Evolutionary conservation across 2,797 vertebrate species (phyloP).

Genomic region (Leptodactylus fallax): DNA sequence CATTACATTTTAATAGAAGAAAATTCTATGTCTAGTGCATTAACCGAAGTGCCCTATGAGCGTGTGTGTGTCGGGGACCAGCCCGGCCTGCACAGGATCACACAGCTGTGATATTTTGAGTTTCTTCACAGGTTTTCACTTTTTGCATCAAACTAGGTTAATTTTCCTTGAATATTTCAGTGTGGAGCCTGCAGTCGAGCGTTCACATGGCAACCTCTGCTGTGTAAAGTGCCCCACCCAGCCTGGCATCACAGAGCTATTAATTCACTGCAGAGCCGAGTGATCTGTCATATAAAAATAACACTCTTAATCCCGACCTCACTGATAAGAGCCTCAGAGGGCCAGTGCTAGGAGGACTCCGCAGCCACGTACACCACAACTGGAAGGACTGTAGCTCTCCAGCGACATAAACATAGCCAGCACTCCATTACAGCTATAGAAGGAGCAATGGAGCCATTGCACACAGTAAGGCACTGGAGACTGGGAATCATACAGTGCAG

Average conservation of each 20-base stretch:
- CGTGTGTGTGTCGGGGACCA: not conserved
- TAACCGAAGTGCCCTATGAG: not conserved
- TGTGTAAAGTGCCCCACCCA: slow-evolving; percentile 43
- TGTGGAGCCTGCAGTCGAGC: slow-evolving; percentile 29
- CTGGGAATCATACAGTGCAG: not conserved
- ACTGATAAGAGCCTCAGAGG: no score
- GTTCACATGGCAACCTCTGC: slow-evolving; percentile 60
- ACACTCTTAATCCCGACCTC: slow-evolving; percentile 2
- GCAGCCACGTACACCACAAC: not conserved
- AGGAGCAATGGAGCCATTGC: not conserved
- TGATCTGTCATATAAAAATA: slow-evolving; percentile 38
- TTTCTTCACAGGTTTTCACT: slow-evolving; percentile 24
- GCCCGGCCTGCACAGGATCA: not conserved
- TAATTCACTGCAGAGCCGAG: slow-evolving; percentile 46
- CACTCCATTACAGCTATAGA: not conserved
- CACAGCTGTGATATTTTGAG: not conserved
- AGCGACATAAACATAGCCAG: no score
- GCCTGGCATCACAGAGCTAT: slow-evolving; percentile 29
- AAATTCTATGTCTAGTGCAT: not conserved
- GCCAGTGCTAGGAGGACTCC: not conserved
- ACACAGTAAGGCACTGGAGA: not conserved
- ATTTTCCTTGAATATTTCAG: slow-evolving; percentile 43
- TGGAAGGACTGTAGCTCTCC: no score
- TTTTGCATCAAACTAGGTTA: slow-evolving; percentile 37
- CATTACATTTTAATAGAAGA: not conserved